Conservation (phyloP, 1,140 invertebrate genomes). For the Oryzaephilus surinamensis region DNA sequence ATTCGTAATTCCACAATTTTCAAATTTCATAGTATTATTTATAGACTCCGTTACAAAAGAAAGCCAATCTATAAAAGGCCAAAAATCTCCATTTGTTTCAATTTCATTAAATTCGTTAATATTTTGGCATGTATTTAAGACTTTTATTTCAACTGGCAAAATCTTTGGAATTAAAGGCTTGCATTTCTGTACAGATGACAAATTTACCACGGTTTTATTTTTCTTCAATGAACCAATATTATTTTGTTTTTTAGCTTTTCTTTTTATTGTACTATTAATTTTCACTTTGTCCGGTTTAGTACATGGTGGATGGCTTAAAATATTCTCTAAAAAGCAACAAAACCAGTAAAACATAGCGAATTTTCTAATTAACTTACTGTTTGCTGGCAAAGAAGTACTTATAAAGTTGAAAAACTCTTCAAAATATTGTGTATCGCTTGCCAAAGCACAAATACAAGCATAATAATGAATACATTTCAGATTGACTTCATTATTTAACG, state of each 20-base stretch:
- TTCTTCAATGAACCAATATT: no score
- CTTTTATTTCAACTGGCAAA: slow-evolving; percentile 25
- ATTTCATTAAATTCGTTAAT: background rate
- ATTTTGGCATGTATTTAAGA: slow-evolving; percentile 18
- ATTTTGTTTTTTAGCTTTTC: no score
- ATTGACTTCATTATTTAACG: slow-evolving; percentile 3
- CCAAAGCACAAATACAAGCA: slow-evolving; percentile 68
- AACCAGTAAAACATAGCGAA: no score
- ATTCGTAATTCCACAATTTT: slow-evolving; percentile 60
- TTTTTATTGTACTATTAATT: no score
- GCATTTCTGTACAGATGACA: no score
- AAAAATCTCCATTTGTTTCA: slow-evolving; percentile 15
- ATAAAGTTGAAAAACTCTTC: no score
- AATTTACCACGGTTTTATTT: no score
- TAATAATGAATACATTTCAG: slow-evolving; percentile 52
- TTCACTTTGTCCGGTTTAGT: no score
- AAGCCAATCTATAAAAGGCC: slow-evolving; percentile 58
- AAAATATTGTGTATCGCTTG: slow-evolving; percentile 55
- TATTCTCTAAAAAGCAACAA: no score
- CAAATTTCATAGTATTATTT: slow-evolving; percentile 70
- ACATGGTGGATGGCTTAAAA: no score
- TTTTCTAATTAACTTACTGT: no score
- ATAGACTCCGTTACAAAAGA: slow-evolving; percentile 65
- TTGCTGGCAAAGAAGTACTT: no score
- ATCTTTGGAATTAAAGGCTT: slow-evolving; percentile 24